Percentiles rank a stretch among this genome's conserved stretches.
Evolutionary conservation across 2,888 invertebrate genomes (phyloP).

Genomic region (Mesodorylaimus sp.): DNA sequence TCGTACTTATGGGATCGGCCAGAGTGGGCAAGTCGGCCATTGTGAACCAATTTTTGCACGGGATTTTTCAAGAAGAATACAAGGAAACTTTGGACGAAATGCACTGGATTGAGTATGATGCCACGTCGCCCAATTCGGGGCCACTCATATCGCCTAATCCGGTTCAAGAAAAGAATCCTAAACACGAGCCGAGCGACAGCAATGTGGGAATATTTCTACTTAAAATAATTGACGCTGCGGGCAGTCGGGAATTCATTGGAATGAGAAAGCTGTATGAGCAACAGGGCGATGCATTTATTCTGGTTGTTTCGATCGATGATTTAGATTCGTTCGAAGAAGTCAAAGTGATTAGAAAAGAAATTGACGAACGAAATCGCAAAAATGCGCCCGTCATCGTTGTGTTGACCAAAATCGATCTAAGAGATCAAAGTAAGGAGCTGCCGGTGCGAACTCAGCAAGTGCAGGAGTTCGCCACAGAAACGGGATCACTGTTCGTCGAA

Average conservation of each 20-base stretch:
- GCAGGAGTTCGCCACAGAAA: background rate
- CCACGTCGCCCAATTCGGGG: background rate
- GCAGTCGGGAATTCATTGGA: constrained; percentile 24
- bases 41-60: constrained; percentile 1
- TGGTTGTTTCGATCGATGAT: constrained; percentile 21
- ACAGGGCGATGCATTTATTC: constrained; percentile 13
- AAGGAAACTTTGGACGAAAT: constrained; percentile 17
- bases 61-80: constrained; percentile 11
- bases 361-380: constrained; percentile 15
- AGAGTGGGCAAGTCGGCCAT: constrained; percentile 9
- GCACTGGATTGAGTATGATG: constrained; percentile 28
- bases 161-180: too few relatives aligned
- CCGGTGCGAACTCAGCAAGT: background rate
- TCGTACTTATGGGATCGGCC: constrained; percentile 3
- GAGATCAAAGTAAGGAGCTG: background rate
- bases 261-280: constrained; percentile 25
- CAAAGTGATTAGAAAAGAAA: constrained; percentile 17
- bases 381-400: constrained; percentile 12
- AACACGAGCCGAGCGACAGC: too few relatives aligned
- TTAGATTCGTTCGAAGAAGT: constrained; percentile 20
- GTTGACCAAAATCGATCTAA: background rate
- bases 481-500: background rate
- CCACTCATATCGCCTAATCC: too few relatives aligned
- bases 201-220: too few relatives aligned
- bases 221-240: constrained; percentile 24